Percentiles rank a stretch among this genome's conserved stretches.
These are phyloP conservation scores for Anthrax anthrax DNA, from an alignment of 2,888 invertebrate genomes.

Conservation along the genomic window DNA sequence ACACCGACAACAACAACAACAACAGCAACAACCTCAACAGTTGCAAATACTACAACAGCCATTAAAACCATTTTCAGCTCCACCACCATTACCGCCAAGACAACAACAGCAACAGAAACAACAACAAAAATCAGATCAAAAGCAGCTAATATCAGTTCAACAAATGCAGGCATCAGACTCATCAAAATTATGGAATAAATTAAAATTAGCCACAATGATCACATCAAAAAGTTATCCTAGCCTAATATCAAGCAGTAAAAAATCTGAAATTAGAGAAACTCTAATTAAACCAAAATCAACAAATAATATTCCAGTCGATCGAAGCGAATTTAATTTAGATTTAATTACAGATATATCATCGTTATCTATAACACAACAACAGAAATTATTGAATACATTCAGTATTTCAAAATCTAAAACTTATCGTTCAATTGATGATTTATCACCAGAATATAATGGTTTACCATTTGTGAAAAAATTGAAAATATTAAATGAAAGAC, in stretches of 20 bases:
- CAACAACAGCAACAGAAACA: not conserved
- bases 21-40: conserved; percentile 25
- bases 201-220: conserved; percentile 51
- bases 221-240: conserved; percentile 30
- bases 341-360: not conserved
- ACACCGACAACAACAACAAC: conserved; percentile 12
- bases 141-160: not conserved
- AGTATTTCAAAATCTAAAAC: conserved; percentile 38
- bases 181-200: conserved; percentile 56
- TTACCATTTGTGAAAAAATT: conserved; percentile 77
- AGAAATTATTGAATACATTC: not conserved
- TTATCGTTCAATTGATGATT: conserved; percentile 71
- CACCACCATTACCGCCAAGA: conserved; percentile 29
- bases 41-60: conserved; percentile 1
- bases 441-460: conserved; percentile 75
- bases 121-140: conserved; percentile 26
- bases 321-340: not conserved
- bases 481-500: conserved; percentile 76
- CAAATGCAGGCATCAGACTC: conserved; percentile 28
- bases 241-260: conserved; percentile 13
- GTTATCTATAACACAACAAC: not conserved
- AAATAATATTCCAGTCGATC: not conserved
- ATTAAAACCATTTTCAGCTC: too few relatives aligned
- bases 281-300: not conserved
- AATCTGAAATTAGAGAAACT: not conserved